phyloP scores from a whole-genome alignment of 2,888 invertebrate species.

The Lutraria lutraria region DNA sequence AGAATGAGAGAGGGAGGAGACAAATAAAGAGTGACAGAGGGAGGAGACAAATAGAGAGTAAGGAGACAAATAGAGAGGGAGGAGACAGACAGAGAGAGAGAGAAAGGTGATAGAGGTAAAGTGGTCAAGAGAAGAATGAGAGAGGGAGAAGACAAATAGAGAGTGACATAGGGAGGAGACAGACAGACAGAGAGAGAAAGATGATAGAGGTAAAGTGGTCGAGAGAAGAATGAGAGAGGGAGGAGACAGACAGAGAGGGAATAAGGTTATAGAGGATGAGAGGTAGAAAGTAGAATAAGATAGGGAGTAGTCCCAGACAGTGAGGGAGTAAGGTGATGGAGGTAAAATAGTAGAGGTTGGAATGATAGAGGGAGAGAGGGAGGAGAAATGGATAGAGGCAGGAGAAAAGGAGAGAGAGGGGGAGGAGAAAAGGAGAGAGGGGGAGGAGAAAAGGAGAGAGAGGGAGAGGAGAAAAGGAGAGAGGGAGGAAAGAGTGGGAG shows the following conservation, averaged over 20 bases:
- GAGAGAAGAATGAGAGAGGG: not conserved
- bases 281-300: not conserved
- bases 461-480: not conserved
- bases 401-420: not conserved
- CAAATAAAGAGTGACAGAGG: too few species aligned
- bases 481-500: not conserved
- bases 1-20: too few species aligned
- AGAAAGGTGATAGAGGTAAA: not conserved
- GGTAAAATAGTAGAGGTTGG: too few species aligned
- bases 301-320: not conserved
- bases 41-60: too few species aligned
- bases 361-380: not conserved
- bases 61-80: too few species aligned
- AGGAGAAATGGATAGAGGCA: not conserved
- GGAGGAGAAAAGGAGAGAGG: not conserved
- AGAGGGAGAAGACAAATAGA: not conserved
- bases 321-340: not conserved
- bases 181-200: too few species aligned
- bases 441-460: not conserved
- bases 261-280: not conserved
- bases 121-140: too few species aligned
- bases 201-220: too few species aligned
- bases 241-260: not conserved
- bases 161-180: not conserved
- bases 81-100: not conserved